These are phyloP conservation scores for Epizoanthus rinbou DNA, from an alignment of 92 coral and sea anemone genomes.

Conservation along the genomic window DNA sequence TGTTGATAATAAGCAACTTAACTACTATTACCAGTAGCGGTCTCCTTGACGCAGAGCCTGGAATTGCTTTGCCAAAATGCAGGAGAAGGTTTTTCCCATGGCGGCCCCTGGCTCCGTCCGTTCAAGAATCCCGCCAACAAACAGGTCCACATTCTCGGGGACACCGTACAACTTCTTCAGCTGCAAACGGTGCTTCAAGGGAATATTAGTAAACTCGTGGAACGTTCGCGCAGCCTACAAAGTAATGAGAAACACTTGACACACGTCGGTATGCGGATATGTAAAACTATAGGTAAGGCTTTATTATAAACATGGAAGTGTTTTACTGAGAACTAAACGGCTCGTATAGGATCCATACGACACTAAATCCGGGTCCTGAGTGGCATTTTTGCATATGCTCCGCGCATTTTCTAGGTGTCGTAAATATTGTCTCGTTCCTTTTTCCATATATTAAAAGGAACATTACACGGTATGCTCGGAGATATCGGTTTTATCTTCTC, in stretches of 20 bases:
- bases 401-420: too few species aligned
- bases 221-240: not conserved
- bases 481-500: too few species aligned
- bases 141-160: conserved; percentile 22
- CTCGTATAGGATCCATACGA: too few species aligned
- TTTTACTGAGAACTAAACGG: too few species aligned
- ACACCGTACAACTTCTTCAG: conserved; percentile 15
- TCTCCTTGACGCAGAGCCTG: conserved; percentile 24
- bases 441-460: too few species aligned
- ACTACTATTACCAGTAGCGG: conserved; percentile 22
- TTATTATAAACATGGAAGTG: too few species aligned
- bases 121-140: conserved; percentile 33
- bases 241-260: not conserved
- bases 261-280: not conserved
- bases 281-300: too few species aligned
- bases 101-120: not conserved
- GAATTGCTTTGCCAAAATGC: conserved; percentile 33
- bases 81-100: conserved; percentile 30
- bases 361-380: too few species aligned
- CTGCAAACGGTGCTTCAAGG: not conserved
- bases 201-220: conserved; percentile 6
- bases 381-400: too few species aligned
- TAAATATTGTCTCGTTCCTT: too few species aligned
- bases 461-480: too few species aligned
- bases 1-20: not conserved